Conservation (phyloP, 2,888 invertebrate species). For the Tetragonisca angustula region DNA sequence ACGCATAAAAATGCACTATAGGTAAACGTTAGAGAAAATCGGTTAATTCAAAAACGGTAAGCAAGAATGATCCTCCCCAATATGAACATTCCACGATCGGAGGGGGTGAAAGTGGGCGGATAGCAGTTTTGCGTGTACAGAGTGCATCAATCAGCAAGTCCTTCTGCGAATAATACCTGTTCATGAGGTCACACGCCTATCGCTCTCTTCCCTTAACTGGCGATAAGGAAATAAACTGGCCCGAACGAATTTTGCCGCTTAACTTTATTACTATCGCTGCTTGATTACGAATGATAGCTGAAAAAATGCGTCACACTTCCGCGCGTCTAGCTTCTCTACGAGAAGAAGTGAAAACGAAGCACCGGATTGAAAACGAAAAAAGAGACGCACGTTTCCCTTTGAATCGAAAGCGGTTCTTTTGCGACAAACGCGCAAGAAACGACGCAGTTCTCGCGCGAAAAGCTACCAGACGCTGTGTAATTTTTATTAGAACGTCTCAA, state of each 20-base stretch:
- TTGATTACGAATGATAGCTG: slow-evolving; percentile 20
- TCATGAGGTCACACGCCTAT: slow-evolving; percentile 78
- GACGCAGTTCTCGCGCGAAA: background rate
- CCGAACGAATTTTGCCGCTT: slow-evolving; percentile 71
- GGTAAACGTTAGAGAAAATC: slow-evolving; percentile 33
- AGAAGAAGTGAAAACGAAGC: background rate
- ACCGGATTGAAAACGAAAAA: background rate
- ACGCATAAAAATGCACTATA: background rate
- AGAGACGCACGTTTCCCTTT: background rate
- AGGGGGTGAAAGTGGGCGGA: slow-evolving; percentile 59
- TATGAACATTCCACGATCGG: slow-evolving; percentile 73
- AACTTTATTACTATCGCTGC: slow-evolving; percentile 57
- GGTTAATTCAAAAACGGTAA: slow-evolving; percentile 42
- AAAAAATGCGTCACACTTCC: slow-evolving; percentile 29
- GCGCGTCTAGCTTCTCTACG: background rate
- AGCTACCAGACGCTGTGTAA: slow-evolving; percentile 17
- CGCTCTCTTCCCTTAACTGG: slow-evolving; percentile 78
- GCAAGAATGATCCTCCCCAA: slow-evolving; percentile 53
- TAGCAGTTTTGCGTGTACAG: slow-evolving; percentile 77
- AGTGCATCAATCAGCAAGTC: slow-evolving; percentile 79
- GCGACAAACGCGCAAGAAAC: background rate
- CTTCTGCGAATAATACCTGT: slow-evolving; percentile 70
- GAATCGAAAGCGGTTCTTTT: background rate
- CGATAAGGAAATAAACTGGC: slow-evolving; percentile 76
- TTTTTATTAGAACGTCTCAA: slow-evolving; percentile 36